Evolutionary conservation across 2,888 invertebrate species (phyloP).

Genomic region (Melikaiella ostensackeni): DNA sequence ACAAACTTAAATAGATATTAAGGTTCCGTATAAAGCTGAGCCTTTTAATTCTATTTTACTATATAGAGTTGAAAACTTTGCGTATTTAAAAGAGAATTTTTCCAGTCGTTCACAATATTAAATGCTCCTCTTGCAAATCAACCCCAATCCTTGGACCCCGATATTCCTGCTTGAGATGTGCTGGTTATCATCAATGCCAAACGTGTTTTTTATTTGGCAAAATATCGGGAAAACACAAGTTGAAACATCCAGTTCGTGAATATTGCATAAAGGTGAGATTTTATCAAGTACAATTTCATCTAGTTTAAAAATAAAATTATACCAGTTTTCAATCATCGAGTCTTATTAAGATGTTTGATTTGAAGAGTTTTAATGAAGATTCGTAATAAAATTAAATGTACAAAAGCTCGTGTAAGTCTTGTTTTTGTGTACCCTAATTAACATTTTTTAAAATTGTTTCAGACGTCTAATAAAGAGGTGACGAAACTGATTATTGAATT

Average conservation of each 20-base stretch:
- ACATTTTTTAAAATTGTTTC: constrained; percentile 46
- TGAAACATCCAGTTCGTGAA: constrained; percentile 83
- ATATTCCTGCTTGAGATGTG: constrained; percentile 83
- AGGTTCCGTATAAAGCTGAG: too few relatives aligned
- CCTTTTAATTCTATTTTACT: too few relatives aligned
- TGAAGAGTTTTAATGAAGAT: too few relatives aligned
- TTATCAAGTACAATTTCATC: constrained; percentile 29
- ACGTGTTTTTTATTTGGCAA: constrained; percentile 83
- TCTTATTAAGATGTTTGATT: too few relatives aligned
- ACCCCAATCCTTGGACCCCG: constrained; percentile 81
- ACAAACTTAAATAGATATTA: too few relatives aligned
- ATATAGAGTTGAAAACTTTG: background rate
- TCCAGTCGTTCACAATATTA: constrained; percentile 80
- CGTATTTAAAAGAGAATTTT: constrained; percentile 40
- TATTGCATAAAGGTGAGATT: constrained; percentile 79
- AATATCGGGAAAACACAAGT: constrained; percentile 81
- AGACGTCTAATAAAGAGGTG: constrained; percentile 72
- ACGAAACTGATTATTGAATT: constrained; percentile 73
- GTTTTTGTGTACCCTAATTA: background rate
- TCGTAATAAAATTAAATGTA: too few relatives aligned
- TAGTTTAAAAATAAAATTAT: background rate
- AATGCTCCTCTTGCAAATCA: constrained; percentile 82
- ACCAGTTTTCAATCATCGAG: too few relatives aligned
- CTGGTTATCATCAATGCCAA: constrained; percentile 84
- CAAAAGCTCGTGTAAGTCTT: too few relatives aligned